Conservation (phyloP, 2,113 vertebrate species). For the Gavia stellata region DNA sequence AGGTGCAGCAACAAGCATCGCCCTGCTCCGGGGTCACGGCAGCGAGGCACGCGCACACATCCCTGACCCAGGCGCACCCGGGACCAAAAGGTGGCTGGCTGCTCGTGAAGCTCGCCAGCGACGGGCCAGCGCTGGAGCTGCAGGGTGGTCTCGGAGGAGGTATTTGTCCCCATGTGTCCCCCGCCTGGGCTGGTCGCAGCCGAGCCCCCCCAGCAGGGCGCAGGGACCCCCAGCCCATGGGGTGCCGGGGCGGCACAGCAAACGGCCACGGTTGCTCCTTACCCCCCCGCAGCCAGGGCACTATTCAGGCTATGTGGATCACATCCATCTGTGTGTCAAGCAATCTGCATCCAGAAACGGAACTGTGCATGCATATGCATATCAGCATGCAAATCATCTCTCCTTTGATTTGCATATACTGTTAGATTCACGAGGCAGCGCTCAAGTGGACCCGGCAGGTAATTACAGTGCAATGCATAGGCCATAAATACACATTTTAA, state of each 20-base stretch:
- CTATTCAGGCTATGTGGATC: not conserved
- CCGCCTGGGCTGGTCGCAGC: not conserved
- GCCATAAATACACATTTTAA: not conserved
- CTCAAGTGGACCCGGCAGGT: not conserved
- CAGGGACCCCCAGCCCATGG: not conserved
- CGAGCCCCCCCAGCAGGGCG: no score
- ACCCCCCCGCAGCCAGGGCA: not conserved
- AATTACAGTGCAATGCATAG: not conserved
- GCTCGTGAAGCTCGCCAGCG: not conserved
- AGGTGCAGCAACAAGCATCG: not conserved
- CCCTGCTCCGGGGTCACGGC: not conserved
- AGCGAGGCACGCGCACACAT: accelerated
- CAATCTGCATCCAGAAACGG: not conserved
- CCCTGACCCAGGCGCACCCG: not conserved
- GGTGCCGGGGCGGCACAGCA: not conserved
- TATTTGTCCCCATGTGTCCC: not conserved
- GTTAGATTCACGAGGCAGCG: not conserved
- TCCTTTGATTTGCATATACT: not conserved
- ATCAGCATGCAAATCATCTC: not conserved
- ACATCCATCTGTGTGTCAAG: not conserved
- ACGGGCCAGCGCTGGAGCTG: not conserved
- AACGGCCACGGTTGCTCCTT: not conserved
- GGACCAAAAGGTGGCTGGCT: not conserved
- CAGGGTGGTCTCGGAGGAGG: not conserved
- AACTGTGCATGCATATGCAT: not conserved